Evolutionary conservation across 2,113 vertebrate species (phyloP).

Genomic region (Lepus timidus): DNA sequence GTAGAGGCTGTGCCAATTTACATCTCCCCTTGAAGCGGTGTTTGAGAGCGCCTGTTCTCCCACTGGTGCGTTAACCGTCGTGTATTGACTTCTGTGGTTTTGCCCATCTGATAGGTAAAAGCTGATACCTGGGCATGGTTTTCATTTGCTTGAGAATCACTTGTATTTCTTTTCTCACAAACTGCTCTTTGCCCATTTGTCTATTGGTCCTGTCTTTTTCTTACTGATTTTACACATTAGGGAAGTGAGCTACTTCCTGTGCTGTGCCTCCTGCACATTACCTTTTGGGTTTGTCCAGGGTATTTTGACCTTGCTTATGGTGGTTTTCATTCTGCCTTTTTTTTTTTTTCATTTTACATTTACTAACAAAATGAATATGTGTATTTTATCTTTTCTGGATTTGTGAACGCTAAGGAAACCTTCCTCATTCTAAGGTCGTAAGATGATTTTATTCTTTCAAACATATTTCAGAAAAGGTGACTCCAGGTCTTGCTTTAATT

Average conservation of each 20-base stretch:
- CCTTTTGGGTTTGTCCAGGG: conserved; percentile 36
- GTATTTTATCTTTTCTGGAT: neutral
- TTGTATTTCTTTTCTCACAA: conserved; percentile 9
- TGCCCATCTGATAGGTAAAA: neutral
- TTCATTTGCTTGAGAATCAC: neutral
- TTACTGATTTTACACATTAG: conserved; percentile 52
- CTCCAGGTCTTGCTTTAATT: neutral
- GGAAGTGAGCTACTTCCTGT: conserved; percentile 9
- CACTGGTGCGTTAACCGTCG: neutral
- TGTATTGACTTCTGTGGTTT: neutral
- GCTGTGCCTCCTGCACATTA: neutral
- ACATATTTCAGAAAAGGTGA: conserved; percentile 27
- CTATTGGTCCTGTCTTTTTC: neutral
- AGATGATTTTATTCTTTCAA: conserved; percentile 21
- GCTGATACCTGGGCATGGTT: neutral
- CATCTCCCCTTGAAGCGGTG: neutral
- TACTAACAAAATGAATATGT: neutral
- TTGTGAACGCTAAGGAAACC: neutral
- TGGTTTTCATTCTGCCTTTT: neutral
- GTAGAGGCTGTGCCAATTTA: neutral
- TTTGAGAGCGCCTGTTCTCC: neutral
- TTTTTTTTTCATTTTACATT: neutral
- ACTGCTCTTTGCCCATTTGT: conserved; percentile 32
- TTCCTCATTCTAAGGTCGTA: neutral
- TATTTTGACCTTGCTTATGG: conserved; percentile 50